These are phyloP conservation scores for Saturnia pavonia DNA, from an alignment of 2,888 invertebrate genomes.

Conservation along the genomic window DNA sequence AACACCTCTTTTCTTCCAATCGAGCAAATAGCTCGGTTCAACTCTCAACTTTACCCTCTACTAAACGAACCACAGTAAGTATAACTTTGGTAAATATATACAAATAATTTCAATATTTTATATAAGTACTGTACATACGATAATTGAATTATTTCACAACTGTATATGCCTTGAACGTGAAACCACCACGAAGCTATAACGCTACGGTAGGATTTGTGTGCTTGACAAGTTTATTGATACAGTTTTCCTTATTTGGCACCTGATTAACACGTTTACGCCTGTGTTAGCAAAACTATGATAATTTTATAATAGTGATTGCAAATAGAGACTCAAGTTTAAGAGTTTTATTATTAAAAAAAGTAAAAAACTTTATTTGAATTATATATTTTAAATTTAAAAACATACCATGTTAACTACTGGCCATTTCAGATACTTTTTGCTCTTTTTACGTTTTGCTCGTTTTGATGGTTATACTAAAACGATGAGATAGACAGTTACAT, in stretches of 20 bases:
- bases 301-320: conserved; percentile 3
- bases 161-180: too few species aligned
- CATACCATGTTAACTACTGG: too few species aligned
- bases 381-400: not conserved
- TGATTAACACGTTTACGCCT: conserved; percentile 6
- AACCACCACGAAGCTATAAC: not conserved
- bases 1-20: too few species aligned
- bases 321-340: not conserved
- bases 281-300: conserved; percentile 3
- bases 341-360: not conserved
- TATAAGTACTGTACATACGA: not conserved
- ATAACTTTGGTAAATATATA: too few species aligned
- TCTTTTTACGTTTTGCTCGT: too few species aligned
- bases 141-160: too few species aligned
- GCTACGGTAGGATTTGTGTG: not conserved
- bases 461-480: too few species aligned
- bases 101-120: not conserved
- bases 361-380: not conserved
- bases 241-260: not conserved
- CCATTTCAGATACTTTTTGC: too few species aligned
- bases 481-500: too few species aligned
- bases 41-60: too few species aligned
- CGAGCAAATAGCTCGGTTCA: too few species aligned
- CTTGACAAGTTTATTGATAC: not conserved
- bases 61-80: too few species aligned